Base-by-base conservation (phyloP, 2,888 invertebrate species). In the Acholoe squamosa region DNA sequence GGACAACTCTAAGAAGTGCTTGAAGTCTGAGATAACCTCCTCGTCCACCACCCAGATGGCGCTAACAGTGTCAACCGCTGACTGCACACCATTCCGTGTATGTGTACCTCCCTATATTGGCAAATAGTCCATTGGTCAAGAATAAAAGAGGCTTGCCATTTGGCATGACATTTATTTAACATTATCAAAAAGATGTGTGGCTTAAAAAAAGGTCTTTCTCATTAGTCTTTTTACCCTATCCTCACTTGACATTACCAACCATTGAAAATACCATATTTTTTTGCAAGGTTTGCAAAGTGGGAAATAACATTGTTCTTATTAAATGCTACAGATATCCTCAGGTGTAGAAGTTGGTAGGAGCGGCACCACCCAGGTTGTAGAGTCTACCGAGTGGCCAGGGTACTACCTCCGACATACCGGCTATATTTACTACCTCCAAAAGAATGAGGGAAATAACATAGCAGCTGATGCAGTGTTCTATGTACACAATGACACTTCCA, bases 381-480 rank as follows among this genome's bases (percentile, higher is more conserved):
- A 71, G 31, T 71, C 71, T 14, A 28, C 31, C 1, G 71, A 10
- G 7, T 71, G 71, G 71, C 71, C 71, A 3, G 71, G 71, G 28
- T 71, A 28, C 71, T 71, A 71, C 71, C 71, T 71, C 31, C 7
- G 71, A 14, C 71, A 71, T 16, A 71, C 71, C 14, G 71, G 71
- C 71, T 71, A 7, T 28, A 28, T 71, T 14, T 71, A 71, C 28
- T 14, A 25, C 7, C 71, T 71, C 14, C 14, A 71, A 16, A 71
- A 28, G 31, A 28, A 71, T 16, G 71, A 1, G 1, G 71, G 3
- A 3, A 28, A 25, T 71, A 25, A 71, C 14, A 16, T 71, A 3
- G 71, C 71, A 7, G 14, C 28, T 14, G 71, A 71, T 71, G 71
- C 71, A 0, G 14, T 28, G 14, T 0, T 71, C 3, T 28, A 71